Conservation (phyloP, 2,113 vertebrate genomes). For the Brachyhypopomus occidentalis region DNA sequence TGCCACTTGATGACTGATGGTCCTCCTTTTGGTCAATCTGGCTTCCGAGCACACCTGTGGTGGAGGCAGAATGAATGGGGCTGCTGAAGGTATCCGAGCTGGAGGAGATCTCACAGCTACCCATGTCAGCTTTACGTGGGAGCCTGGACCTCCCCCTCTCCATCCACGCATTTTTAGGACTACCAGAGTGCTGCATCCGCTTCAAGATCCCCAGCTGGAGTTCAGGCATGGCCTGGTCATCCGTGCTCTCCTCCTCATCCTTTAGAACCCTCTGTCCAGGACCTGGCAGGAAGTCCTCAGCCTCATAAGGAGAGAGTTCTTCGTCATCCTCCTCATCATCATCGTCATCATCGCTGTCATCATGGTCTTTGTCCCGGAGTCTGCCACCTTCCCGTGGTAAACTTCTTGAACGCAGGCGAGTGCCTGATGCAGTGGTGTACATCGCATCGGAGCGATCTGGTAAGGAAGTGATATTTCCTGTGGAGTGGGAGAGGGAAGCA, state of each 20-base stretch:
- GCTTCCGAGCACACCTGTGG: constrained; percentile 84
- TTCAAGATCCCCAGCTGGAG: constrained; percentile 83
- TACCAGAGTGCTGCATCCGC: constrained; percentile 82
- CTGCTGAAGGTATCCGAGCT: constrained; percentile 98
- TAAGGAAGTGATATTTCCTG: constrained; percentile 92
- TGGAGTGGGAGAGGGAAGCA: constrained; percentile 91
- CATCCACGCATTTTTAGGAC: constrained; percentile 82
- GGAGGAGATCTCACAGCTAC: constrained; percentile 97
- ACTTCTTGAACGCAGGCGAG: constrained; percentile 89
- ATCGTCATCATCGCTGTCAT: constrained; percentile 69
- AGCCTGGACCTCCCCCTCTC: constrained; percentile 89
- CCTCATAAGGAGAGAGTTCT: constrained; percentile 84
- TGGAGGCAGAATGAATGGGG: constrained; percentile 92
- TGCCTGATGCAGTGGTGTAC: constrained; percentile 79
- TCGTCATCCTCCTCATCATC: constrained; percentile 76
- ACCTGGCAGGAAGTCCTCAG: constrained; percentile 81
- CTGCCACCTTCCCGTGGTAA: constrained; percentile 91
- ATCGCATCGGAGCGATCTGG: constrained; percentile 85
- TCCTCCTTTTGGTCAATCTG: constrained; percentile 97
- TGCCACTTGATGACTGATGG: constrained; percentile 97
- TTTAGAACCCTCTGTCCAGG: constrained; percentile 80
- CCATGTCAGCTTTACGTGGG: constrained; percentile 87
- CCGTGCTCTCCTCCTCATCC: constrained; percentile 84
- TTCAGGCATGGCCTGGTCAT: constrained; percentile 84
- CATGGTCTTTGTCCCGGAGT: constrained; percentile 82